Base-by-base conservation (phyloP, 2,888 invertebrate genomes). In the Euzophera pinguis region DNA sequence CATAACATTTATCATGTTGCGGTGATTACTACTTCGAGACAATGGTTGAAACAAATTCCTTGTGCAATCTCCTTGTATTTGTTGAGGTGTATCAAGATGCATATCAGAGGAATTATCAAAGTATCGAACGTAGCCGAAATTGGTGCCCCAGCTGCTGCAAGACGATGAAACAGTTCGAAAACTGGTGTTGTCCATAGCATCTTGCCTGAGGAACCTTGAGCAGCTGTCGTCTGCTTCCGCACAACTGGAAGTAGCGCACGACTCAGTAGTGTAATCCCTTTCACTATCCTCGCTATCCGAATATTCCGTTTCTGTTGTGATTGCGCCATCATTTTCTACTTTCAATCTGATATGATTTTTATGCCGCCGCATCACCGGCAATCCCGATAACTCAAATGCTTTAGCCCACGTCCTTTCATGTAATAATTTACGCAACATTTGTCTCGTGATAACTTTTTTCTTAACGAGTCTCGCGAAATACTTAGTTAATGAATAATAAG, bases 381-480 rank as follows among this genome's bases (percentile, higher is more conserved):
- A 65, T 13, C 87, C 87, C 8, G 88, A 83, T 47, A 90, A 61
- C 59, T 91, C 90, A 52, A 90, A 85, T 12, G 89, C 89, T 66
- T 89, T 85, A 13, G 80, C 90, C 87, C 90, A 90, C 0, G 91
- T 80, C 59, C 87, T 87, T 64, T 92, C 91, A 63, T 96, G 96
- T 47, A 96, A 86, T 49, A 96, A 87, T 71, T 93, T 92, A 77
- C 95, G 95, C 54, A 96, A 89, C 74, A 96, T 91, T 69, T 93
- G 92, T 56, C 93, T 90, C 9, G 93, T 93, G 58, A 96, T 93
- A 10, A 93, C 85, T 72, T 94, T 94, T 75, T 92, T 92, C 75
- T 93, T 93, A 34, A 96, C 94, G 54, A 95, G 92, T 71, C 93
- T 92, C 58, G 94, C 93, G 77, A 95, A 96, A 81, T 93, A 94